Evolutionary conservation across 2,888 invertebrate genomes (phyloP), one percentile per base, ranked within the genome.

Genomic region (Pemphredon lugubris): DNA sequence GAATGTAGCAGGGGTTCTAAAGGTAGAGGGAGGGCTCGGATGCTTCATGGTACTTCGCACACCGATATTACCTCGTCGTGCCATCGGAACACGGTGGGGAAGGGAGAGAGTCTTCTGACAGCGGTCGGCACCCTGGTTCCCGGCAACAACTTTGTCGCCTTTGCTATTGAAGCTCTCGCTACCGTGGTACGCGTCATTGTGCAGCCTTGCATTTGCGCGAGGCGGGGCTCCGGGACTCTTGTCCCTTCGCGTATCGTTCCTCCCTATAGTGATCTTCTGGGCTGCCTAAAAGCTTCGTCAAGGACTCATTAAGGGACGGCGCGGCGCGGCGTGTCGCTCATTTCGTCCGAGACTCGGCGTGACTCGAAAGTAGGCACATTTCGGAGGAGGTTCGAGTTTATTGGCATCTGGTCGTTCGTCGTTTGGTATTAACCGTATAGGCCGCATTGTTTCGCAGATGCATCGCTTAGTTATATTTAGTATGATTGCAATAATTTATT

Each of bases 261-360:
- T 45, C 34, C 55, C n/a, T n/a, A n/a, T n/a, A n/a, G n/a, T n/a
- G n/a, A n/a, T 47, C 23, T 42, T 50, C 13, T 39, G 16, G 7
- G 39, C 48, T 53, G 13, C 42, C 65, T 74, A 61, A 75, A 75
- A 70, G 70, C 74, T 34, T 39, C 47, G 30, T 50, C 26, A 60
- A 69, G 75, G 60, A 47, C 60, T 69, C 70, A 67, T 76, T 74
- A 74, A 13, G 37, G 37, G 37, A 37, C n/a, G 37, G 9, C 37
- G 11, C 37, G n/a, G 9, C 13, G 2, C n/a, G 13, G 37, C n/a
- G 37, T 37, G n/a, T 13, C 4, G 2, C n/a, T 4, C 2, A 0
- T 37, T n/a, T 13, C n/a, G 37, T 37, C n/a, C n/a, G 4, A 37
- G n/a, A 37, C 6, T 1, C 1, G 9, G 13, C 4, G n/a, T n/a